These are phyloP conservation scores for Psittacula echo DNA, from an alignment of 2,797 vertebrate genomes.

Conservation along the genomic window DNA sequence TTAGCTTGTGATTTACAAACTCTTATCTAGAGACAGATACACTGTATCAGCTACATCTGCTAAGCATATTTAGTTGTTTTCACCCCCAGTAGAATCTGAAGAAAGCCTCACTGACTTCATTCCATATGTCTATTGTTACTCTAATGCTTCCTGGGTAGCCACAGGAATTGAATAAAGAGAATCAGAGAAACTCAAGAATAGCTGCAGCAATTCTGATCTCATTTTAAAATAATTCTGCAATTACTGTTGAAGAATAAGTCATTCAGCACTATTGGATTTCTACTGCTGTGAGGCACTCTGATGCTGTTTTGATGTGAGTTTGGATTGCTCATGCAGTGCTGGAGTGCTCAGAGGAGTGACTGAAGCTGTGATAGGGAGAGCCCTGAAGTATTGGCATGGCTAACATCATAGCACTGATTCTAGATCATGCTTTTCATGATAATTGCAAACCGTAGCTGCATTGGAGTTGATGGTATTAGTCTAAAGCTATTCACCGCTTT, in stretches of 20 bases:
- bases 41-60: background rate
- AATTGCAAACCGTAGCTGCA: background rate
- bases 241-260: background rate
- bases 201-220: slow-evolving; percentile 6
- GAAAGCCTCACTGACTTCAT: slow-evolving; percentile 6
- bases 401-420: background rate
- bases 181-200: background rate
- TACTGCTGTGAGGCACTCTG: slow-evolving; percentile 1
- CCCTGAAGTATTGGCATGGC: background rate
- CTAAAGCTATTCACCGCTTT: background rate
- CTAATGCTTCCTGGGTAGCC: slow-evolving; percentile 19
- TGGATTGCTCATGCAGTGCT: background rate
- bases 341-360: background rate
- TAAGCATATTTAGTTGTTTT: background rate
- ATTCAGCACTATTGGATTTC: background rate
- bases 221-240: slow-evolving; percentile 47
- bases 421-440: background rate
- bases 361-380: background rate
- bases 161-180: slow-evolving; percentile 8
- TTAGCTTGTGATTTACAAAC: background rate
- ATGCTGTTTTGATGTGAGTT: slow-evolving; percentile 17
- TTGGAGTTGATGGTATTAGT: background rate
- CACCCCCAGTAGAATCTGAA: background rate
- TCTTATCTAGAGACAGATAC: background rate
- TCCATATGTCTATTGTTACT: slow-evolving; percentile 1